Evolutionary conservation across 1,140 invertebrate species (phyloP).

Genomic region (Parasteatoda tepidariorum): DNA sequence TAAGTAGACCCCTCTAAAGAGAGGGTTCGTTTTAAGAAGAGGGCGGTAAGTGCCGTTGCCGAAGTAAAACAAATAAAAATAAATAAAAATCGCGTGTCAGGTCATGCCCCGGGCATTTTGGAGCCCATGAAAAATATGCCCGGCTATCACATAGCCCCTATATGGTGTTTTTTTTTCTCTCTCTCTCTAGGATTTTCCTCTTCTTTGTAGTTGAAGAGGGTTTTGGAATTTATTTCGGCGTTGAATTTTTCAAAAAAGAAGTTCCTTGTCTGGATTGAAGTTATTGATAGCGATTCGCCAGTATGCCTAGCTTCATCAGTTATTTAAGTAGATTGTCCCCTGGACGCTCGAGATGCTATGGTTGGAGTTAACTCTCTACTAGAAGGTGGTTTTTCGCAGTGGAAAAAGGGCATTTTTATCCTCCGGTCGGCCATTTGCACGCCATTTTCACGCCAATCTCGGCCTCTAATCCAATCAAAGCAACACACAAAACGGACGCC

Average conservation of each 20-base stretch:
- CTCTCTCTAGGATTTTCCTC: neutral
- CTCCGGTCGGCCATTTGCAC: constrained; percentile 60
- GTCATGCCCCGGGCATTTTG: constrained; percentile 49
- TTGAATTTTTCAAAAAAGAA: constrained; percentile 60
- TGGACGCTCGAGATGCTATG: constrained; percentile 31
- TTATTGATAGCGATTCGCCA: constrained; percentile 57
- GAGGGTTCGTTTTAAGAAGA: constrained; percentile 30
- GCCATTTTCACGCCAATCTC: constrained; percentile 60
- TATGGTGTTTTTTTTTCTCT: neutral
- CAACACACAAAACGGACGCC: constrained; percentile 25
- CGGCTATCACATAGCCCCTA: neutral
- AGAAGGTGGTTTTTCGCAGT: constrained; percentile 24
- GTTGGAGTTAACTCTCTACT: constrained; percentile 2
- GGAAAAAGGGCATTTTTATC: constrained; percentile 48
- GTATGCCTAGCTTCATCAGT: constrained; percentile 35
- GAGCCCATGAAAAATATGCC: constrained; percentile 51
- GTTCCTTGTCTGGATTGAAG: constrained; percentile 41
- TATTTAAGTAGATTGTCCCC: constrained; percentile 60
- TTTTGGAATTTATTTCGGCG: constrained; percentile 50
- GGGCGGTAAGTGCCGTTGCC: constrained; percentile 33
- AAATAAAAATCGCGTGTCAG: constrained; percentile 21
- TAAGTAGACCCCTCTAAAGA: constrained; percentile 49
- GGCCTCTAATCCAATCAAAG: constrained; percentile 57
- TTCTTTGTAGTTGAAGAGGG: constrained; percentile 30
- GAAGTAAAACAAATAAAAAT: constrained; percentile 12